Evolutionary conservation across 30 jellyfish, hydroid and myxozoan genomes (phyloP).

Genomic region (Chrysaora quinquecirrha): DNA sequence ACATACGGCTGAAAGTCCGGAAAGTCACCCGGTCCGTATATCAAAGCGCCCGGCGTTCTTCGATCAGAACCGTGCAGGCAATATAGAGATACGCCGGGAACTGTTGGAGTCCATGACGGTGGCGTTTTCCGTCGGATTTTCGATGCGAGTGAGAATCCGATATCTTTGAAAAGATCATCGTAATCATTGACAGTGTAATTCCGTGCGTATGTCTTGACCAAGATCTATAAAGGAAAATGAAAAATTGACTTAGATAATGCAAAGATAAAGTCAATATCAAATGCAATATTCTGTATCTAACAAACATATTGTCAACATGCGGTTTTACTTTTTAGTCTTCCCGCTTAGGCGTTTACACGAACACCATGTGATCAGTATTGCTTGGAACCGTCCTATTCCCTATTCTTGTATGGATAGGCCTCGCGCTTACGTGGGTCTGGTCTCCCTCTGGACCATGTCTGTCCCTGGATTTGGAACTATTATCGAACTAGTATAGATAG

Average conservation of each 20-base stretch:
- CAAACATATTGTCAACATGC: too few relatives aligned
- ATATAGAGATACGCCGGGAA: slow-evolving; percentile 83
- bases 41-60: slow-evolving; percentile 85
- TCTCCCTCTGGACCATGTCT: too few relatives aligned
- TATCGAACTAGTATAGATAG: too few relatives aligned
- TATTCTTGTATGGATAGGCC: too few relatives aligned
- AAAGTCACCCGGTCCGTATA: slow-evolving; percentile 83
- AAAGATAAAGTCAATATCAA: too few relatives aligned
- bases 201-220: slow-evolving; percentile 68
- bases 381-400: too few relatives aligned
- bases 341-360: too few relatives aligned
- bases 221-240: slow-evolving; percentile 43
- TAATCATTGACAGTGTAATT: slow-evolving; percentile 89
- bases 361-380: too few relatives aligned
- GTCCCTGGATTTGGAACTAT: too few relatives aligned
- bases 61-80: slow-evolving; percentile 79
- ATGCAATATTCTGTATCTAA: too few relatives aligned
- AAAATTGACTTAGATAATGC: background rate
- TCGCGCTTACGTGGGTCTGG: too few relatives aligned
- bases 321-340: too few relatives aligned
- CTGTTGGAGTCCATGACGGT: slow-evolving; percentile 75
- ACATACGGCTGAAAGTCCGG: slow-evolving; percentile 90
- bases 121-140: slow-evolving; percentile 32
- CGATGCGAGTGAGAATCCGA: slow-evolving; percentile 79
- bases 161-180: slow-evolving; percentile 82